Evolutionary conservation across 2,797 vertebrate species (phyloP).

Genomic region (Epinephelus awoara): DNA sequence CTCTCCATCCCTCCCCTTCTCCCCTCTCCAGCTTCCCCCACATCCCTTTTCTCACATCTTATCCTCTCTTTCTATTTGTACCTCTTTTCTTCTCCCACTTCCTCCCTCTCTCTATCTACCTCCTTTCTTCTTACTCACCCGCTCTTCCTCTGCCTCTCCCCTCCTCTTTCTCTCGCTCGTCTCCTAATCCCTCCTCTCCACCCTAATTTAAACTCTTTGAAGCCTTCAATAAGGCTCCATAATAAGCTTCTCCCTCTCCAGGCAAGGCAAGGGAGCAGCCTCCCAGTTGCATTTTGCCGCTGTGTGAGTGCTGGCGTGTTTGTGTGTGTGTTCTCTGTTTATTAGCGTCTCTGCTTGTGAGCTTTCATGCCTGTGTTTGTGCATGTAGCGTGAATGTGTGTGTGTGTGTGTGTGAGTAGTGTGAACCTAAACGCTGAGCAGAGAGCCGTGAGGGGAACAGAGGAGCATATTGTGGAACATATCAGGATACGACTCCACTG

Average conservation of each 20-base stretch:
- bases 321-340: constrained; percentile 74
- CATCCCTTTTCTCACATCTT: constrained; percentile 54
- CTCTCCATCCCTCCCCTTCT: constrained; percentile 48
- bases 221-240: constrained; percentile 86
- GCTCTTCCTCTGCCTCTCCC: constrained; percentile 69
- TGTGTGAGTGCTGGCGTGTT: constrained; percentile 71
- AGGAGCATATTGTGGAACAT: constrained; percentile 70
- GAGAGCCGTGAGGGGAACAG: constrained; percentile 68
- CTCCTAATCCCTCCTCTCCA: constrained; percentile 85
- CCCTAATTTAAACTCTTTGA: constrained; percentile 88
- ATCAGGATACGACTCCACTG: constrained; percentile 67
- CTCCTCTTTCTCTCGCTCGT: constrained; percentile 74
- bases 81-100: constrained; percentile 60
- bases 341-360: constrained; percentile 73
- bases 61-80: constrained; percentile 60
- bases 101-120: constrained; percentile 61
- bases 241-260: constrained; percentile 86
- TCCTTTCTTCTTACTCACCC: constrained; percentile 69
- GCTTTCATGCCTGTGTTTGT: constrained; percentile 71
- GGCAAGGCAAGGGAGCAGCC: constrained; percentile 82
- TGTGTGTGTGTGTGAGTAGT: constrained; percentile 38
- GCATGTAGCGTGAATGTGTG: constrained; percentile 44
- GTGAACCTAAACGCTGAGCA: constrained; percentile 64
- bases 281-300: constrained; percentile 79
- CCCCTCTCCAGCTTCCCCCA: constrained; percentile 28